Evolutionary conservation across 2,888 invertebrate species (phyloP).

Genomic region (Melinopterus prodromus): DNA sequence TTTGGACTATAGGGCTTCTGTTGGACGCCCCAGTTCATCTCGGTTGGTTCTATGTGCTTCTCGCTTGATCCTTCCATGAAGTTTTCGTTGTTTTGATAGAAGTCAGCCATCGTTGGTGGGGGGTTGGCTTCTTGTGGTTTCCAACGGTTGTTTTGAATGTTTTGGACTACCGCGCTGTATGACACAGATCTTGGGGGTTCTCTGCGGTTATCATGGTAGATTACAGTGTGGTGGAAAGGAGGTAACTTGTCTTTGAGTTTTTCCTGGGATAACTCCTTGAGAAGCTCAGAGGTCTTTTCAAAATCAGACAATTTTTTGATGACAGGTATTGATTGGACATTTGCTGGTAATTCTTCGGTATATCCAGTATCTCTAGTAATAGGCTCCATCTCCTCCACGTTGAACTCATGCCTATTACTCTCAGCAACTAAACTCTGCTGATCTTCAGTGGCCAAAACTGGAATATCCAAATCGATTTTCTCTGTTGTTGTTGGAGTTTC

Average conservation of each 20-base stretch:
- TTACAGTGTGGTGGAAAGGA: slow-evolving; percentile 62
- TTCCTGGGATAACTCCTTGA: slow-evolving; percentile 49
- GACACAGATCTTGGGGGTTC: slow-evolving; percentile 63
- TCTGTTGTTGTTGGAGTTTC: not conserved
- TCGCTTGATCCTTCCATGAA: slow-evolving; percentile 34
- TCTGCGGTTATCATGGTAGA: slow-evolving; percentile 60
- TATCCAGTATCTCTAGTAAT: slow-evolving; percentile 58
- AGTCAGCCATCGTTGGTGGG: slow-evolving; percentile 32
- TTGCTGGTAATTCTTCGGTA: slow-evolving; percentile 49
- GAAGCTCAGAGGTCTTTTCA: slow-evolving; percentile 32
- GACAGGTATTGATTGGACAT: slow-evolving; percentile 46
- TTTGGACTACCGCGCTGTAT: slow-evolving; percentile 64
- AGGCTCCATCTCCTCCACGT: slow-evolving; percentile 67
- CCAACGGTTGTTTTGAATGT: slow-evolving; percentile 48
- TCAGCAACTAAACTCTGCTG: slow-evolving; percentile 63
- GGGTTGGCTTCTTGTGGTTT: slow-evolving; percentile 34
- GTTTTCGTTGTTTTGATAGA: slow-evolving; percentile 38
- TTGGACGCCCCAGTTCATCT: slow-evolving; percentile 52
- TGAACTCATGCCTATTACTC: slow-evolving; percentile 67
- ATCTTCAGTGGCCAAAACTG: slow-evolving; percentile 55
- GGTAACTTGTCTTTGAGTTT: slow-evolving; percentile 53
- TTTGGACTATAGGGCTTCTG: slow-evolving; percentile 28
- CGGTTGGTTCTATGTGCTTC: slow-evolving; percentile 48
- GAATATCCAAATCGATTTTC: slow-evolving; percentile 6
- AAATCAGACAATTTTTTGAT: slow-evolving; percentile 35